Percentiles rank a stretch among this genome's conserved stretches.
Evolutionary conservation across 2,888 invertebrate genomes (phyloP).

Genomic region (Dryocosmus kuriphilus): DNA sequence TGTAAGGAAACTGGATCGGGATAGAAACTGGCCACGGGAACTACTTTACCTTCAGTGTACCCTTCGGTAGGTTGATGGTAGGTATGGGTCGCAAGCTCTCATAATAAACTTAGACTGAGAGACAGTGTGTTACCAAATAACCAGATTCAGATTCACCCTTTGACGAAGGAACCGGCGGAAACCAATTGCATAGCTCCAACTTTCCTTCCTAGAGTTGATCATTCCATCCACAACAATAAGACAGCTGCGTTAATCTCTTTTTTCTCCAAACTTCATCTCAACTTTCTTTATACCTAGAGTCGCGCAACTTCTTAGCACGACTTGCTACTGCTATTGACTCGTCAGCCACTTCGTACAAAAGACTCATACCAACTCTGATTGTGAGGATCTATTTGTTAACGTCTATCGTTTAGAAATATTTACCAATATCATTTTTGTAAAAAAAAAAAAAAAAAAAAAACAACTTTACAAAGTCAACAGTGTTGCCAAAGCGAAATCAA

Average conservation of each 20-base stretch:
- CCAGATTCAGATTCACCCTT: conserved; percentile 76
- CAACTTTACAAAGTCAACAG: not conserved
- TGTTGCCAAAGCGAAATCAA: not conserved
- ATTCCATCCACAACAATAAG: conserved; percentile 78
- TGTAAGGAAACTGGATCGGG: conserved; percentile 32
- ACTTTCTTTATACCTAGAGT: conserved; percentile 55
- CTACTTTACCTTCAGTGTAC: conserved; percentile 78
- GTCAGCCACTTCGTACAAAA: conserved; percentile 60
- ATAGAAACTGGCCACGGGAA: conserved; percentile 77
- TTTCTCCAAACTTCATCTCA: conserved; percentile 65
- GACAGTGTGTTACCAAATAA: conserved; percentile 76
- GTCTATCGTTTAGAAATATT: not conserved
- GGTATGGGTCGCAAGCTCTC: conserved; percentile 76
- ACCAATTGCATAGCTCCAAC: conserved; percentile 75
- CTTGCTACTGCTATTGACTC: conserved; percentile 54
- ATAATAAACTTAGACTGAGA: conserved; percentile 77
- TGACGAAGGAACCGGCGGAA: conserved; percentile 75
- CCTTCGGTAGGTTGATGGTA: conserved; percentile 76
- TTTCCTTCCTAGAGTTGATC: conserved; percentile 77
- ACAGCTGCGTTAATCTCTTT: conserved; percentile 76
- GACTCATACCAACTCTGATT: not conserved
- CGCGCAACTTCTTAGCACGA: conserved; percentile 32
- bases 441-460: not conserved
- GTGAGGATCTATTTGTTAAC: not conserved
- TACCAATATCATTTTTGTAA: not conserved